A percentile compares a stretch with the other conserved stretches of the same genome.
phyloP scores from a whole-genome alignment of 2,113 vertebrate species.

The Erythrocercus mccallii region DNA sequence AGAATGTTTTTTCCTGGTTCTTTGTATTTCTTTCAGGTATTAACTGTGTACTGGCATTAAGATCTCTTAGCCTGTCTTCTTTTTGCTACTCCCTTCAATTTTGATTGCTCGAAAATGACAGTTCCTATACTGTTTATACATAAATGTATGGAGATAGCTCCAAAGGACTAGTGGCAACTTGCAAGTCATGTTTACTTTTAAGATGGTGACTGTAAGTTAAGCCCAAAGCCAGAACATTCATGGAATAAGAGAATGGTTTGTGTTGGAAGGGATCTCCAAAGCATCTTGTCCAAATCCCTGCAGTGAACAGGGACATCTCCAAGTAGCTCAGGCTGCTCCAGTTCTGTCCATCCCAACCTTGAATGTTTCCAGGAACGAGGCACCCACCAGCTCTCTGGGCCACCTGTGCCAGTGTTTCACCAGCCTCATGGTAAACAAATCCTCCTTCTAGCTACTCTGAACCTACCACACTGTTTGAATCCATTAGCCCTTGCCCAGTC shows the following conservation, averaged over 20 bases:
- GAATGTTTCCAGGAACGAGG: not conserved
- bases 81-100: not conserved
- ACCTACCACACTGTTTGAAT: not conserved
- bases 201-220: not conserved
- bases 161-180: not conserved
- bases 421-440: not conserved
- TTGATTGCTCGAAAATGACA: not conserved
- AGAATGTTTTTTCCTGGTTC: not conserved
- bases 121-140: accelerated
- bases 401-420: not conserved
- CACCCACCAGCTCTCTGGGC: no score
- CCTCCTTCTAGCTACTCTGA: not conserved
- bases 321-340: not conserved
- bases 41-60: not conserved
- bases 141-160: not conserved
- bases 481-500: not conserved
- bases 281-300: not conserved
- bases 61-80: not conserved
- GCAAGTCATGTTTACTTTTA: not conserved
- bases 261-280: not conserved
- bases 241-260: not conserved
- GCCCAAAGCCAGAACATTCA: not conserved
- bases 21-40: not conserved
- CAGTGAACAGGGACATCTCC: not conserved
- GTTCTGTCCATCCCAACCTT: not conserved